These are phyloP conservation scores for Alethe castanea DNA, from an alignment of 2,113 vertebrate species.

Conservation along the genomic window DNA sequence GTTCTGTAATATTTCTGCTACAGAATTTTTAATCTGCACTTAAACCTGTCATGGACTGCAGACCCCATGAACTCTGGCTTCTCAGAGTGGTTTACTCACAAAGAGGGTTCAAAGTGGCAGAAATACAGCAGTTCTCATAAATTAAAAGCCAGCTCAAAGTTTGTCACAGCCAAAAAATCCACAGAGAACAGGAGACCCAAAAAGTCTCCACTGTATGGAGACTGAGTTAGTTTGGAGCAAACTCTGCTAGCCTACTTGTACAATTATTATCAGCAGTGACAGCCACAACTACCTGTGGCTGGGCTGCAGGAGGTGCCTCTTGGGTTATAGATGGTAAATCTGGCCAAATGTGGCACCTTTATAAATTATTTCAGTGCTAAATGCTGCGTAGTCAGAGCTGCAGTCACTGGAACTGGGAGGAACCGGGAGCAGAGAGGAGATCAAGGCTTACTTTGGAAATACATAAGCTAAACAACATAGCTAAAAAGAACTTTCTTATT, in stretches of 20 bases:
- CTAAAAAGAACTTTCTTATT: background rate
- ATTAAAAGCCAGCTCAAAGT: background rate
- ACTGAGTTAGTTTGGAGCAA: background rate
- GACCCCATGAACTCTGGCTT: background rate
- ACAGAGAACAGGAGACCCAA: background rate
- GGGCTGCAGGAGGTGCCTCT: background rate
- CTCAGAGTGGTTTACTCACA: background rate
- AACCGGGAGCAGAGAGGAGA: background rate
- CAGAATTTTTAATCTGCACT: background rate
- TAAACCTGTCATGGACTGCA: background rate
- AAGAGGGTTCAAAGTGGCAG: background rate
- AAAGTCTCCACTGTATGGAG: background rate
- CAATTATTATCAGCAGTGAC: background rate
- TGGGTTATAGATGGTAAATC: background rate
- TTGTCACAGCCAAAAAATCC: background rate
- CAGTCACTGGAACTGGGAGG: background rate
- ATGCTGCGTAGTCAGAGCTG: background rate
- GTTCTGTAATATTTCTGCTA: background rate
- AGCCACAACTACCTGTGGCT: fast-evolving
- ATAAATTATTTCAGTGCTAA: background rate
- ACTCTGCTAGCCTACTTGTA: background rate
- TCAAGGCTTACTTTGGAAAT: background rate
- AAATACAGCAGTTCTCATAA: background rate
- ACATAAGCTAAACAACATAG: background rate
- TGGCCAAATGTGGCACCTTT: background rate